A percentile compares a stretch with the other conserved stretches of the same genome.
phyloP scores from a whole-genome alignment of 2,888 invertebrate genomes.

The Vesta saturnalis region DNA sequence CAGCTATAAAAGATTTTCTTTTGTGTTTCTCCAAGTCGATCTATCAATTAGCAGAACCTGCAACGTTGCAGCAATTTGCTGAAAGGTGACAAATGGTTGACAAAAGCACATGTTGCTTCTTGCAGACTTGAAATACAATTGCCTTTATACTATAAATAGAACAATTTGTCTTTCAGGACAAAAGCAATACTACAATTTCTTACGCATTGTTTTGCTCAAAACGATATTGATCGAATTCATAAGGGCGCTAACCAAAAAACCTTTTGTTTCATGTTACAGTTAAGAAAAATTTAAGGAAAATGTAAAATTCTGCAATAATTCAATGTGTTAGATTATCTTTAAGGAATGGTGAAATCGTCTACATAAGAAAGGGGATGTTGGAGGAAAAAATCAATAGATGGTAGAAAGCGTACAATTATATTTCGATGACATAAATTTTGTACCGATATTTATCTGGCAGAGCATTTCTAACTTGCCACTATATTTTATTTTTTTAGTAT shows the following conservation, averaged over 20 bases:
- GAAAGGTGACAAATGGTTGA: background rate
- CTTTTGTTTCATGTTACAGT: background rate
- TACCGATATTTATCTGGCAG: background rate
- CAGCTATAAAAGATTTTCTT: too few relatives aligned
- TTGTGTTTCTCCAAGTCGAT: too few relatives aligned
- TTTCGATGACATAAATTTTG: background rate
- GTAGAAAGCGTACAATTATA: background rate
- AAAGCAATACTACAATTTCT: constrained; percentile 1
- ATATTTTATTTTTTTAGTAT: background rate
- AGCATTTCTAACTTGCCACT: background rate
- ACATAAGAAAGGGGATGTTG: too few relatives aligned
- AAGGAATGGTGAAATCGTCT: background rate
- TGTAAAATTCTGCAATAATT: background rate
- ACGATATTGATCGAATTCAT: background rate
- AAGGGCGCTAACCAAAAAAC: background rate
- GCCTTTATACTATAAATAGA: background rate
- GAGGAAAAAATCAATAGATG: background rate
- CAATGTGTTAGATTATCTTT: background rate
- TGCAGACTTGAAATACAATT: background rate
- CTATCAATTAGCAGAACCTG: background rate
- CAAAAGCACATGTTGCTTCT: constrained; percentile 1
- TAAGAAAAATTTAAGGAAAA: background rate
- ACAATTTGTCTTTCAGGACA: background rate
- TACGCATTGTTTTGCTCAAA: background rate
- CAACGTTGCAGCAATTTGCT: background rate